Evolutionary conservation across 2,888 invertebrate species (phyloP), one percentile per base, ranked within the genome.

Genomic region (Auanema sp.): DNA sequence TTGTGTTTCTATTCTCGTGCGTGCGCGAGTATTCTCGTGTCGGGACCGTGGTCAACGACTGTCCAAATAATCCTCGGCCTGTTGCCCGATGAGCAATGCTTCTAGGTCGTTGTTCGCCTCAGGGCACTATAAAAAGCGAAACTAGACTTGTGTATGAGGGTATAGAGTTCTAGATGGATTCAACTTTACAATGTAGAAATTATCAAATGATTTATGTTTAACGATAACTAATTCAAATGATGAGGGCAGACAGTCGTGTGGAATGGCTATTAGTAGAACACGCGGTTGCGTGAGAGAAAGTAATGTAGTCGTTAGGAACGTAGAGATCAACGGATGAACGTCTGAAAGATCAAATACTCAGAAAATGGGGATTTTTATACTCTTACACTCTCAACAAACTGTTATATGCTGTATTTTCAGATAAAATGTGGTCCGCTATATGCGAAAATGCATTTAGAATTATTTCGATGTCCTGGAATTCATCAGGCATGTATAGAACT

Each of bases 391-490:
- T 1, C 6, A 33, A 44, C 16, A 23, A 2, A 43, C 42, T 43
- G 40, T 43, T 18, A 43, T 23, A 21, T 44, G 25, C 16, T 56
- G 5, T 41, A 8, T 16, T 72, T 76, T 50, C 71, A 82, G 74
- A 79, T 82, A 12, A 78, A 80, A 68, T 82, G 82, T 55, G 82
- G 82, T 5, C 73, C 75, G 11, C 69, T 82, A 8, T 73, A 64
- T 49, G 82, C 76, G n/a, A 78, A 77, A 57, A 75, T 82, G 75
- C 79, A 83, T 59, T 68, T 77, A 55, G 76, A 81, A 55, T 71
- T 71, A 53, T 86, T 86, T 69, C 78, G 84, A 33, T 86, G 86
- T 63, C 86, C 86, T 0, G 86, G 86, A n/a, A 85, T 86, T 42
- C 85, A 85, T 66, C 78, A 84, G 64, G 81, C 78, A 23, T 86